Base-by-base conservation (phyloP, 2,797 vertebrate genomes). In the Hemitrygon akajei region DNA sequence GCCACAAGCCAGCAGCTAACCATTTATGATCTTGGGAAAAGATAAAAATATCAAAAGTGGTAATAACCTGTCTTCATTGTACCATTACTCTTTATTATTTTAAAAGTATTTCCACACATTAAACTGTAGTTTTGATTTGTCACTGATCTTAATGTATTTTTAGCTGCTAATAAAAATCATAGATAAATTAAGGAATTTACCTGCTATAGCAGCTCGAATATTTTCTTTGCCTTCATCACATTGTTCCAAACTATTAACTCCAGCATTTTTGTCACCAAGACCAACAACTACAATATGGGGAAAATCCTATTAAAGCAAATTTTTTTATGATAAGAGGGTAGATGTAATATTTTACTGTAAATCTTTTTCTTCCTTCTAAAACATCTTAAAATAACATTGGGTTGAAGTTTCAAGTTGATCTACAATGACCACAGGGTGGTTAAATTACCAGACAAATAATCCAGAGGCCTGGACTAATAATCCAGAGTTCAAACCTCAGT, bases 191-290 rank as follows among this genome's bases (percentile, higher is more conserved):
- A 69, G 30, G 30, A 76, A 47, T 94, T 95, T 94, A 99, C 99
- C 97, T 95, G 99, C 98, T 71, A 98, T 95, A 0, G 98, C 99
- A 58, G 96, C 95, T 94, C 99, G 96, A 95, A 99, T 96, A 95
- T 97, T 99, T 96, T 99, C 99, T 95, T 98, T 99, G 95, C 96
- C 95, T 95, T 96, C 96, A 84, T 99, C 96, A 98, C 98, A 99
- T 95, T 98, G 98, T 95, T 99, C 99, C 91, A 96, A 96, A 16
- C 96, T 95, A 94, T 98, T 98, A 7, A 99, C 94, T 58, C 97
- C 97, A 66, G 95, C 96, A 1, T 95, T 95, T 94, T 95, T 96
- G 95, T 98, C 97, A 91, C 98, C 98, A 27, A 99, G 96, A 3
- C 98, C 98, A 0, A 99, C 98, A 1, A 99, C 96, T 75, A 97